phyloP scores from a whole-genome alignment of 2,113 vertebrate species.

The Grammomys surdaster region DNA sequence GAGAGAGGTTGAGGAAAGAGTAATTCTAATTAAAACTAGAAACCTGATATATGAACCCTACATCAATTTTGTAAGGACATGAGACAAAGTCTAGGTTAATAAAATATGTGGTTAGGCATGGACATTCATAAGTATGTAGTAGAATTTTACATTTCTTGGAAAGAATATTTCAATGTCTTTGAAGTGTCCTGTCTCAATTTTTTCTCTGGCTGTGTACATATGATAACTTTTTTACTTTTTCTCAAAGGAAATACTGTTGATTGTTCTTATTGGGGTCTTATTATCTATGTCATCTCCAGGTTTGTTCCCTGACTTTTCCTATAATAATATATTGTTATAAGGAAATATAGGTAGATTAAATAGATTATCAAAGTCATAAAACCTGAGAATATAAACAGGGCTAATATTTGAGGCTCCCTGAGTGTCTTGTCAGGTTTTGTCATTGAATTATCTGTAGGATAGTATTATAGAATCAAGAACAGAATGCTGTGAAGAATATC shows the following conservation, averaged over 20 bases:
- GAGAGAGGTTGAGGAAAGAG: neutral
- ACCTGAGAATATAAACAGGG: neutral
- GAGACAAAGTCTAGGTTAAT: neutral
- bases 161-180: neutral
- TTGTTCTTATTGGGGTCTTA: neutral
- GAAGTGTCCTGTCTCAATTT: neutral
- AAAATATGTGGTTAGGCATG: neutral
- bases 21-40: neutral
- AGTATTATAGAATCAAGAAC: neutral
- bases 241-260: neutral
- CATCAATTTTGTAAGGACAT: neutral
- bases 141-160: constrained; percentile 22
- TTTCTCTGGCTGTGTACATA: neutral
- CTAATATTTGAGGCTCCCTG: neutral
- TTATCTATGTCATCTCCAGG: neutral
- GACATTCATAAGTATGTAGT: neutral
- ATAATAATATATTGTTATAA: no score
- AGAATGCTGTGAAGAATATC: neutral
- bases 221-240: neutral
- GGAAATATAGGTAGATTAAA: neutral
- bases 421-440: neutral
- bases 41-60: neutral
- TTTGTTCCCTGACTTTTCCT: neutral
- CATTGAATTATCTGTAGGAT: neutral
- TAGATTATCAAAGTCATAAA: neutral